Evolutionary conservation across 2,797 vertebrate species (phyloP), one percentile per base, ranked within the genome.

Genomic region (Notoglanidium macrostoma): DNA sequence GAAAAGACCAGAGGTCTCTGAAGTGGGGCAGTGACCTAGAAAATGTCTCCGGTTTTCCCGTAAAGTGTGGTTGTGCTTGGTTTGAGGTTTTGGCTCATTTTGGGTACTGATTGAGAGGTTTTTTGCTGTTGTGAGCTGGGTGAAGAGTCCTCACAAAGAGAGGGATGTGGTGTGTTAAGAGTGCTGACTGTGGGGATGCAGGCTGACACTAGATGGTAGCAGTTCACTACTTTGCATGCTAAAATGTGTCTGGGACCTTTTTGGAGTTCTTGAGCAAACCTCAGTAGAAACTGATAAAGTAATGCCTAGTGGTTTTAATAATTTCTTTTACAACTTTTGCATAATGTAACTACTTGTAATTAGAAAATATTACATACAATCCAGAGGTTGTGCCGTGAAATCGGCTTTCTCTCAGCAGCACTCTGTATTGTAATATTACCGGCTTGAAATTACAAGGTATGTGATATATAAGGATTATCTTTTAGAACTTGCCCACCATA

Each of bases 21-120:
- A 95, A 92, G 94, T 93, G 85, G 88, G 86, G 88, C 90, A 92
- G 89, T 92, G 92, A 94, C 91, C 90, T 94, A 90, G 93, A 92
- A 91, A 95, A 93, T 65, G 84, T 88, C 89, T 89, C 32, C 68
- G 83, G 89, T 91, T 89, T 93, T 93, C 90, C 91, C 49, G 91
- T 93, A 92, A 93, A 92, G 79, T 89, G 89, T 86, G 91, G 89
- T 91, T 92, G 87, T 85, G 87, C 86, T 89, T 84, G 80, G 92
- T 88, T 86, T 88, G 90, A 88, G 90, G 80, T 92, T 89, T 88
- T 89, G 91, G 89, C 89, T 90, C 91, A 90, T 83, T 87, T 90
- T 94, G 68, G 87, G 88, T 90, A 90, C 90, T 92, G 93, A 94
- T 91, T 86, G 84, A 87, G 77, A 87, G 87, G 76, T 77, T 92